These are phyloP conservation scores for Eulemur mongoz DNA, from an alignment of 2,797 vertebrate species.

Conservation along the genomic window DNA sequence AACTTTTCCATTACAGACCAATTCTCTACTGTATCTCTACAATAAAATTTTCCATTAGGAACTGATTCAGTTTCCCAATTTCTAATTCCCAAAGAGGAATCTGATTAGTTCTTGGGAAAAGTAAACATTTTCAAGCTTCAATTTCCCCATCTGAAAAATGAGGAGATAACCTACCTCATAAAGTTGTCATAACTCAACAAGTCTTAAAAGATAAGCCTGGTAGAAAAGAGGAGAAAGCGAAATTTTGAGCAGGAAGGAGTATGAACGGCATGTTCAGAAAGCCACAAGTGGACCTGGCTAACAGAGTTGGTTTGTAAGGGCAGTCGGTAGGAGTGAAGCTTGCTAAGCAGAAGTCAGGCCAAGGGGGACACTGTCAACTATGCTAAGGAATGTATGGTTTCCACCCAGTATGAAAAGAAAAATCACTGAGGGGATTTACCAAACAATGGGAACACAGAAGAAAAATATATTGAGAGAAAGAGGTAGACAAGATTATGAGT, in stretches of 20 bases:
- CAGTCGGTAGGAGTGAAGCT: neutral
- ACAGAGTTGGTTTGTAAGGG: neutral
- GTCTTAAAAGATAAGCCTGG: neutral
- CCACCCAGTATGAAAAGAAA: neutral
- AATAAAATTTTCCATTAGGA: neutral
- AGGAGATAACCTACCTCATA: neutral
- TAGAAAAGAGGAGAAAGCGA: neutral
- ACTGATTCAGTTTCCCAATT: neutral
- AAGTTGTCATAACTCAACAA: slow-evolving; percentile 35
- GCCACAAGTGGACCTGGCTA: neutral
- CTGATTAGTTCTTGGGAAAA: neutral
- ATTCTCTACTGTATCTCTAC: neutral
- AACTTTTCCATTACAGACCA: neutral
- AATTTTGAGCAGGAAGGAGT: neutral
- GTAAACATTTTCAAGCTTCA: neutral
- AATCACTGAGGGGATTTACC: neutral
- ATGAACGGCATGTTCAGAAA: neutral
- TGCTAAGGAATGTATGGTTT: neutral
- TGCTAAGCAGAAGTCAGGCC: neutral
- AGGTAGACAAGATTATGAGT: neutral
- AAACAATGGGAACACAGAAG: neutral
- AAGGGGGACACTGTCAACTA: neutral
- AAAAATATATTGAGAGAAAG: neutral
- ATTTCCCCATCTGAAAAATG: neutral
- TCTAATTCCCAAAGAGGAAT: slow-evolving; percentile 21